Conservation (phyloP, 1,140 invertebrate species). For the Watersipora subatra region DNA sequence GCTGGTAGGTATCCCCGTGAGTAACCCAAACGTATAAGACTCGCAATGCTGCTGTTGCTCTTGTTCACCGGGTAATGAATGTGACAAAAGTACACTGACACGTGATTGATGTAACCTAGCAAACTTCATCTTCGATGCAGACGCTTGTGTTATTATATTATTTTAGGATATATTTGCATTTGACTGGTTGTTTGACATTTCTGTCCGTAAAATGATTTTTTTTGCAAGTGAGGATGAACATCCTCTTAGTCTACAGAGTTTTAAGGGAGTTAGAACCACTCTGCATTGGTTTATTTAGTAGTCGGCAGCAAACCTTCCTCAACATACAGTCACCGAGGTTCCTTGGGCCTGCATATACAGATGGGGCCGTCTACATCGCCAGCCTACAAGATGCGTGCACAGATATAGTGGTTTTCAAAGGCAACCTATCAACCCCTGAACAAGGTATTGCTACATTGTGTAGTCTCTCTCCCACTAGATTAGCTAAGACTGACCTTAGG, state of each 20-base stretch:
- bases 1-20: not conserved
- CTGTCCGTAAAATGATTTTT: not conserved
- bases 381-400: not conserved
- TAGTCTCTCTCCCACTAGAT: no score
- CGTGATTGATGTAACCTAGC: no score
- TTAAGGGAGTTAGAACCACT: no score
- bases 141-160: conserved; percentile 1
- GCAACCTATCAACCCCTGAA: not conserved
- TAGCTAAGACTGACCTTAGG: no score
- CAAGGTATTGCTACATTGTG: no score
- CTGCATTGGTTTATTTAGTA: no score
- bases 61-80: no score
- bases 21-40: no score
- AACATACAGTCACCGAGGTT: conserved; percentile 47
- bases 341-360: conserved; percentile 41
- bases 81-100: no score
- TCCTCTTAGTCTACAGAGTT: no score
- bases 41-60: no score
- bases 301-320: conserved; percentile 39
- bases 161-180: not conserved
- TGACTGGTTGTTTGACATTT: not conserved
- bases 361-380: conserved; percentile 42
- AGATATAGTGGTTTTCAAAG: not conserved
- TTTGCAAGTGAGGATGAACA: not conserved
- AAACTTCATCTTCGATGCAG: no score